phyloP scores from a whole-genome alignment of 2,113 vertebrate genomes.

The Rallus limicola region DNA sequence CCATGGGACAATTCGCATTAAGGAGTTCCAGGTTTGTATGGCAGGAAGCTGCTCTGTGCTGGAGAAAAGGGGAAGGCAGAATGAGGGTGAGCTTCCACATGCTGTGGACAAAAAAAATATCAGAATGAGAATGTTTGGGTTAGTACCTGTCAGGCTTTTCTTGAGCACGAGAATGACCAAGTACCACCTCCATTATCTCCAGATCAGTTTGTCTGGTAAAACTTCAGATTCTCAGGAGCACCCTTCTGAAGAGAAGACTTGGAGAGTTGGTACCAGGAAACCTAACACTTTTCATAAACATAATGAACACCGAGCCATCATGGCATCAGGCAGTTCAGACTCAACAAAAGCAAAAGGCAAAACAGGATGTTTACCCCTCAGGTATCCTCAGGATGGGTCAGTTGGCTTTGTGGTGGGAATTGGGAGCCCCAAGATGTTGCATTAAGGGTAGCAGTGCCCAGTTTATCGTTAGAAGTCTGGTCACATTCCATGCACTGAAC shows the following conservation, averaged over 20 bases:
- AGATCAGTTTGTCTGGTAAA: background rate
- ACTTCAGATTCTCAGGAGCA: background rate
- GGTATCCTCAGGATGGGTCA: background rate
- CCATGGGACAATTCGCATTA: background rate
- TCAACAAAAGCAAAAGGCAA: background rate
- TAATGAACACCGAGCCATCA: background rate
- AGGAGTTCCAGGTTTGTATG: background rate
- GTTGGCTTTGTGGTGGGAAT: background rate
- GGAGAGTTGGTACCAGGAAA: background rate
- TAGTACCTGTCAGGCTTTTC: background rate
- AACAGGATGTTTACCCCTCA: background rate
- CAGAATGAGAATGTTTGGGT: background rate
- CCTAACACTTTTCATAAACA: background rate
- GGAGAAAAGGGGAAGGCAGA: background rate
- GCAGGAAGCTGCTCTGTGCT: background rate
- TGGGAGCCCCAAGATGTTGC: background rate
- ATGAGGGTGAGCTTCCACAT: background rate
- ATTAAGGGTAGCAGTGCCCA: too few species aligned
- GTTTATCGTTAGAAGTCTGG: too few species aligned
- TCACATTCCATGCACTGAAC: too few species aligned
- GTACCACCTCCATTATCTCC: background rate
- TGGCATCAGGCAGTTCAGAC: rapidly evolving
- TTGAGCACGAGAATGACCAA: background rate
- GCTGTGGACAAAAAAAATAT: background rate
- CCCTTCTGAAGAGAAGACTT: background rate